Evolutionary conservation across 2,797 vertebrate genomes (phyloP), one percentile per base, ranked within the genome.

Genomic region (Sebastolobus alascanus): DNA sequence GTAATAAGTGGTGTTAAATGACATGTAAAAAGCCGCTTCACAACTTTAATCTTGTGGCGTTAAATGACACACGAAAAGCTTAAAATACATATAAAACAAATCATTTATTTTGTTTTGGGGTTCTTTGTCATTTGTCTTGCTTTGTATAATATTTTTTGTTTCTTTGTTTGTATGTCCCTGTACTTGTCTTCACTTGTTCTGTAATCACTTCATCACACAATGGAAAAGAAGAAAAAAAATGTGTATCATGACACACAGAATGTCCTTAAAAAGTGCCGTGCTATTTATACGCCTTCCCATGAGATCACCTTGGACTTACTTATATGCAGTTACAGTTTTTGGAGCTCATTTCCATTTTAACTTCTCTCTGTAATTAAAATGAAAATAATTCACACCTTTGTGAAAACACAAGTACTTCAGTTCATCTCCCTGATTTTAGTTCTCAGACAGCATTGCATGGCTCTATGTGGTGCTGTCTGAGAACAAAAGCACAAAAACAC

Each of bases 341-440:
- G 4, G 3, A 52, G 55, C n/a, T 63, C 14, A 20, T 37, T 46
- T 22, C 13, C 1, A 40, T 20, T 56, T 61, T 14, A 13, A 12
- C 29, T 40, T 35, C 3, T 69, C 38, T 64, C 8, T 43, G 25
- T 58, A 16, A 54, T 67, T 18, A 46, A 46, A 46, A 46, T 46
- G 16, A 46, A 46, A 46, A 18, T 0, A 35, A n/a, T 35, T 64
- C 12, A 40, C 20, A 43, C 5, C 8, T 22, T 55, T 33, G 35
- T 60, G 8, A 25, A 74, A 83, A 68, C 64, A 38, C 1, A 2
- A 50, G 22, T n/a, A 16, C 13, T 33, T 67, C 37, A 56, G 14
- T 79, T 77, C 59, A 68, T 25, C 18, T 50, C 22, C 58, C 40
- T 65, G 40, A 16, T 61, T 66, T 59, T 20, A 52, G 20, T 35